These are phyloP conservation scores for Parazoanthus atlanticus DNA, from an alignment of 92 coral and sea anemone species.

Conservation along the genomic window DNA sequence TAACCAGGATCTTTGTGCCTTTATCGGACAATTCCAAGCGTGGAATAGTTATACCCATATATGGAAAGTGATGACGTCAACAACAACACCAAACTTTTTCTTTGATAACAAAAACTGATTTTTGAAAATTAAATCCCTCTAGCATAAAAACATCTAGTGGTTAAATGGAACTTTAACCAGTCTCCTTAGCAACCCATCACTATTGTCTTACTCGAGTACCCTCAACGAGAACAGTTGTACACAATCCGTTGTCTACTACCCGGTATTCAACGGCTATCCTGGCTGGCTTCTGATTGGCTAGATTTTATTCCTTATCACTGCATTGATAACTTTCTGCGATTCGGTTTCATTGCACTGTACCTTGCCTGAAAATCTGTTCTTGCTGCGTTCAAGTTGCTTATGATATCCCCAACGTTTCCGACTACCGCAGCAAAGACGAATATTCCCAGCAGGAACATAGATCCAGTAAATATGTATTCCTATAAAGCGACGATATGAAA, in stretches of 20 bases:
- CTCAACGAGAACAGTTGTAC: too few species aligned
- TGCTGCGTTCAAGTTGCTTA: slow-evolving; percentile 97
- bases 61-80: not conserved
- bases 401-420: slow-evolving; percentile 98
- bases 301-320: not conserved
- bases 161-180: too few species aligned
- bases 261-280: too few species aligned
- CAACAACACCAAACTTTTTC: not conserved
- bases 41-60: not conserved
- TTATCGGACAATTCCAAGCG: too few species aligned
- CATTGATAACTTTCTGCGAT: not conserved
- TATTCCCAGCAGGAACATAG: slow-evolving; percentile 93
- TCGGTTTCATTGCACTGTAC: slow-evolving; percentile 44
- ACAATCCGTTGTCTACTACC: too few species aligned
- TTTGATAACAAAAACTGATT: not conserved
- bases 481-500: slow-evolving; percentile 10
- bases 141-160: too few species aligned
- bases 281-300: too few species aligned
- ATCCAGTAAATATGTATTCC: slow-evolving; percentile 94
- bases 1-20: too few species aligned
- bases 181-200: too few species aligned
- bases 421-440: slow-evolving; percentile 96
- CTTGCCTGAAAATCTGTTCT: slow-evolving; percentile 92
- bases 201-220: too few species aligned
- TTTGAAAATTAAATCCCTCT: not conserved